Conservation (phyloP, 2,113 vertebrate genomes). For the Chroicocephalus ridibundus region DNA sequence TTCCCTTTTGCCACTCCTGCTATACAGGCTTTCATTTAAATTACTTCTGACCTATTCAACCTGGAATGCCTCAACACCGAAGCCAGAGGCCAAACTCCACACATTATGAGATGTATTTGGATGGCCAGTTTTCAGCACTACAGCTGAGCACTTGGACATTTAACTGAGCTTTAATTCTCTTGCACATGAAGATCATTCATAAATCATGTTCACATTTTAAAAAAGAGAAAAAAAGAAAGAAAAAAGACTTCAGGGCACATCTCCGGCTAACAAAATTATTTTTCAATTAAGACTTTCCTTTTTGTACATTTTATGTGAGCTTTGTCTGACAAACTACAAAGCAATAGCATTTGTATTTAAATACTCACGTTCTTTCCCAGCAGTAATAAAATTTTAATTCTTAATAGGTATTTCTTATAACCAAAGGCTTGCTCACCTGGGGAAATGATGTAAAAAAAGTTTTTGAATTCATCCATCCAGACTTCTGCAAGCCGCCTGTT, state of each 20-base stretch:
- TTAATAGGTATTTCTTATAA: neutral
- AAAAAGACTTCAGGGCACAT: neutral
- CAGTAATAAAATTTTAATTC: neutral
- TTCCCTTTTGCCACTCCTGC: neutral
- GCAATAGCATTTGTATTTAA: neutral
- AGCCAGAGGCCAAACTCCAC: neutral
- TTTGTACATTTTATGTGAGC: neutral
- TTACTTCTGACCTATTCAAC: neutral
- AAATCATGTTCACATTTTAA: neutral
- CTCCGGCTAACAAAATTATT: neutral
- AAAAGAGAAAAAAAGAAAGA: neutral
- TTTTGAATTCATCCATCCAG: slow-evolving; percentile 99
- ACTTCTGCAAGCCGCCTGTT: slow-evolving; percentile 97
- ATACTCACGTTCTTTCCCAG: neutral
- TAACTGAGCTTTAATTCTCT: neutral
- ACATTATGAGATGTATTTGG: neutral
- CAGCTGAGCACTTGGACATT: neutral
- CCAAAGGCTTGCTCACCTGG: slow-evolving; percentile 82
- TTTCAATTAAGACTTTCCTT: neutral
- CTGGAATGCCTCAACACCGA: neutral
- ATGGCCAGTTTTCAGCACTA: neutral
- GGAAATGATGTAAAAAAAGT: slow-evolving; percentile 99
- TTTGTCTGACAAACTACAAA: neutral
- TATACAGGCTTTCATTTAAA: neutral
- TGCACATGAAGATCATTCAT: neutral